Percentiles rank a stretch among this genome's conserved stretches.
These are phyloP conservation scores for Cossypha niveicapilla DNA, from an alignment of 2,797 vertebrate genomes.

Conservation along the genomic window DNA sequence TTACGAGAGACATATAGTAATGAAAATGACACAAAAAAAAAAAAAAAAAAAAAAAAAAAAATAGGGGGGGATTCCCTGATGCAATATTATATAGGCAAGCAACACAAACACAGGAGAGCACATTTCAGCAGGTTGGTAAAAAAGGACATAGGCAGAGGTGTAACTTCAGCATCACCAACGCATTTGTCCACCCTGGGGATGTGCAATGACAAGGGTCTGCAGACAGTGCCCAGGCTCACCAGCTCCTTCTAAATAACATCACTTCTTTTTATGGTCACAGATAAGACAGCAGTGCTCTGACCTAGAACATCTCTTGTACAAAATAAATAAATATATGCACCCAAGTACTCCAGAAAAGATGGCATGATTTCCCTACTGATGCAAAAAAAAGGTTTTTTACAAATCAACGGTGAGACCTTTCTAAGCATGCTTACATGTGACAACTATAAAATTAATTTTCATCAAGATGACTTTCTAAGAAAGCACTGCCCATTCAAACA, in stretches of 20 bases:
- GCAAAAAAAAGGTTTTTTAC: background rate
- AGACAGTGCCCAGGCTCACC: background rate
- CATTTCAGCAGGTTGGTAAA: background rate
- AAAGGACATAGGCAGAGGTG: background rate
- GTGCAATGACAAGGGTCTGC: accelerated
- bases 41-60: background rate
- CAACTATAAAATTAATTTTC: background rate
- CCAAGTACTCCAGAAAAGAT: background rate
- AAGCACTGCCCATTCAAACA: background rate
- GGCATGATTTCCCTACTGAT: background rate
- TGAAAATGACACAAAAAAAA: background rate
- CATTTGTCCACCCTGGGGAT: background rate
- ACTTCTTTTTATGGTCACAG: background rate
- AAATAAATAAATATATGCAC: background rate
- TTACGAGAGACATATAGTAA: background rate
- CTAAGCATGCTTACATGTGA: background rate
- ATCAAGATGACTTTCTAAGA: background rate
- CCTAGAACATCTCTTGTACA: background rate
- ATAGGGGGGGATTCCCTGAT: background rate
- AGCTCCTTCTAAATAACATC: background rate
- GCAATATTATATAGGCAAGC: background rate
- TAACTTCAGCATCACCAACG: background rate
- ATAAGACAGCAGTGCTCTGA: background rate
- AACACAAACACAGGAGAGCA: background rate
- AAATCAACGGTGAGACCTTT: background rate